Percentiles rank a stretch among this genome's conserved stretches.
phyloP scores from a whole-genome alignment of 1,140 invertebrate species.

The Dreissena polymorpha region DNA sequence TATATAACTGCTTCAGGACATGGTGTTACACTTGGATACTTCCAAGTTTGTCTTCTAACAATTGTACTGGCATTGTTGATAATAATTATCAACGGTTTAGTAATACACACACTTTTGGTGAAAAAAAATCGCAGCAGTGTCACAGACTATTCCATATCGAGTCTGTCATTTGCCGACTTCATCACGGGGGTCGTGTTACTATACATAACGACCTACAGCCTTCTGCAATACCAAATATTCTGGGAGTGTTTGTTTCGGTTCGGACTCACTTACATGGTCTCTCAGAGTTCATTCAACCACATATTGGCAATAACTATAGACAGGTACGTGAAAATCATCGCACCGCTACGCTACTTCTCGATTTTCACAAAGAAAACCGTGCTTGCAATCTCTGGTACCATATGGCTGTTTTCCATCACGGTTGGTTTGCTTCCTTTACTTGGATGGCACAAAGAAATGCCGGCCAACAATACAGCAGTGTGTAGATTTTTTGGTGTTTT shows the following conservation, averaged over 20 bases:
- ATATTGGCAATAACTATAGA: constrained; percentile 39
- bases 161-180: constrained; percentile 38
- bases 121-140: constrained; percentile 3
- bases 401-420: constrained; percentile 26
- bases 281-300: constrained; percentile 40
- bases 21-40: constrained; percentile 19
- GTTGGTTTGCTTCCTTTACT: constrained; percentile 47
- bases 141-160: constrained; percentile 41
- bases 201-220: constrained; percentile 42
- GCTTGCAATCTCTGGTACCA: constrained; percentile 14
- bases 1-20: constrained; percentile 35
- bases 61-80: constrained; percentile 33
- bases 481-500: constrained; percentile 52
- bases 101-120: constrained; percentile 24
- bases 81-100: constrained; percentile 34
- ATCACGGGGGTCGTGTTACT: constrained; percentile 38
- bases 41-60: constrained; percentile 29
- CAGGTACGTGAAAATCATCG: constrained; percentile 47
- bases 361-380: constrained; percentile 36
- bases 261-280: constrained; percentile 34
- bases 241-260: constrained; percentile 47
- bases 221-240: constrained; percentile 29
- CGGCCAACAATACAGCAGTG: not conserved
- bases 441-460: constrained; percentile 33
- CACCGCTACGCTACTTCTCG: constrained; percentile 21